Percentiles rank a stretch among this genome's conserved stretches.
These are phyloP conservation scores for Alsophila aescularia DNA, from an alignment of 2,888 invertebrate genomes.

Conservation along the genomic window DNA sequence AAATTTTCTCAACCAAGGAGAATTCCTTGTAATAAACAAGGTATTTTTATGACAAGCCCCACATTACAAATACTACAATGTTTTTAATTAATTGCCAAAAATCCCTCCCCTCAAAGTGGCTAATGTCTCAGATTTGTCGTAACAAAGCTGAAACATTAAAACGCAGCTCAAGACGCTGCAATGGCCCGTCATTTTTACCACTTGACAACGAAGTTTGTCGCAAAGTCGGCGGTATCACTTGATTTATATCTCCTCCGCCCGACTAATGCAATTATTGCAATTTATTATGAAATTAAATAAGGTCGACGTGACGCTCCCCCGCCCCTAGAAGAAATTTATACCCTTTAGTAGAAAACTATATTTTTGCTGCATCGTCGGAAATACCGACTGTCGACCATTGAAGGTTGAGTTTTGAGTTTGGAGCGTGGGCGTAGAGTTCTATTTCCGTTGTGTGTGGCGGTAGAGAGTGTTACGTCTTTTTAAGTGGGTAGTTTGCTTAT, in stretches of 20 bases:
- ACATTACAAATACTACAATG: background rate
- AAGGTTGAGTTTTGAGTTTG: slow-evolving; percentile 67
- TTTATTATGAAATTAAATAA: slow-evolving; percentile 83
- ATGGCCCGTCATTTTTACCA: slow-evolving; percentile 39
- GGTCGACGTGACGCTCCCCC: slow-evolving; percentile 67
- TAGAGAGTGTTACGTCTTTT: slow-evolving; percentile 60
- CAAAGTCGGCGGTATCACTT: slow-evolving; percentile 54
- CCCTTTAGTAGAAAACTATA: slow-evolving; percentile 70
- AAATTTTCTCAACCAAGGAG: too few relatives aligned
- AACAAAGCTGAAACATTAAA: slow-evolving; percentile 29
- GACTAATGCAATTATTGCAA: slow-evolving; percentile 82
- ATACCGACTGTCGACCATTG: slow-evolving; percentile 47
- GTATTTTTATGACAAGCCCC: background rate
- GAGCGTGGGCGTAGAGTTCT: slow-evolving; percentile 54
- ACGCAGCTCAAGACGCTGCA: slow-evolving; percentile 21
- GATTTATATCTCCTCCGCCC: slow-evolving; percentile 70
- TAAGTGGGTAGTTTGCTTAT: slow-evolving; percentile 82
- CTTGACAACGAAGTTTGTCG: slow-evolving; percentile 53
- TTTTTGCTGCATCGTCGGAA: slow-evolving; percentile 51
- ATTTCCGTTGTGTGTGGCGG: slow-evolving; percentile 48
- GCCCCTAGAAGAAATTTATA: slow-evolving; percentile 68
- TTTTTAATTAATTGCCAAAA: slow-evolving; percentile 13
- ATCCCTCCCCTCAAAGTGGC: slow-evolving; percentile 5
- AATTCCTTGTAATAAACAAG: background rate
- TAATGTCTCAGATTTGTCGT: slow-evolving; percentile 22